Conservation (phyloP, 53 echinoderm and acorn worm species). For the Holothuria scabra region DNA sequence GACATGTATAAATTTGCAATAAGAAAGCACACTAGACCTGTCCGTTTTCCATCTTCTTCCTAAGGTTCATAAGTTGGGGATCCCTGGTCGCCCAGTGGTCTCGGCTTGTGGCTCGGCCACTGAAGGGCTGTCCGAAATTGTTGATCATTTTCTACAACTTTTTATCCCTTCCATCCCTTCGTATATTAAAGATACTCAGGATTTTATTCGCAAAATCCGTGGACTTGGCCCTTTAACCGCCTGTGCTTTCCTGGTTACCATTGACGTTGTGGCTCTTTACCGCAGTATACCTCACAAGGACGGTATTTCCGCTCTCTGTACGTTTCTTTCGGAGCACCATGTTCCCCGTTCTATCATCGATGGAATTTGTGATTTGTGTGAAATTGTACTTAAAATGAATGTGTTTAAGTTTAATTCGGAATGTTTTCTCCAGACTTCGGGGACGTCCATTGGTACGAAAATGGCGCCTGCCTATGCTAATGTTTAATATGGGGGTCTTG, state of each 20-base stretch:
- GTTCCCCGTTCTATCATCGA: neutral
- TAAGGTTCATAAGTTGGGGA: neutral
- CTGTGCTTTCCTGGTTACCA: neutral
- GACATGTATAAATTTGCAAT: too few relatives aligned
- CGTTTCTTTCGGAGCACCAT: too few relatives aligned
- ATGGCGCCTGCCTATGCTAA: neutral
- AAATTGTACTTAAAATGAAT: constrained; percentile 10
- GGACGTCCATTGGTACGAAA: constrained; percentile 1
- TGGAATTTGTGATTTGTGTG: neutral
- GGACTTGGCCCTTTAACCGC: neutral
- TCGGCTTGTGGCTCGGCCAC: neutral
- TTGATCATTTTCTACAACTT: constrained; percentile 1
- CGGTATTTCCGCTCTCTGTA: neutral
- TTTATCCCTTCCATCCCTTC: neutral
- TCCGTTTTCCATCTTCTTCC: too few relatives aligned
- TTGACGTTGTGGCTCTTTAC: constrained; percentile 5
- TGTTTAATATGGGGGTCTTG: too few relatives aligned
- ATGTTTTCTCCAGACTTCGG: too few relatives aligned
- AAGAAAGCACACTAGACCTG: too few relatives aligned
- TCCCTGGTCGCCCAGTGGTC: neutral
- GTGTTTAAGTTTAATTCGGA: too few relatives aligned
- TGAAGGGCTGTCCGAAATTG: neutral
- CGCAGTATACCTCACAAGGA: neutral
- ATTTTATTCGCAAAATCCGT: neutral
- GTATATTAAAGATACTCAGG: neutral